phyloP scores from a whole-genome alignment of 2,113 vertebrate species.

The Bagarius yarrelli region DNA sequence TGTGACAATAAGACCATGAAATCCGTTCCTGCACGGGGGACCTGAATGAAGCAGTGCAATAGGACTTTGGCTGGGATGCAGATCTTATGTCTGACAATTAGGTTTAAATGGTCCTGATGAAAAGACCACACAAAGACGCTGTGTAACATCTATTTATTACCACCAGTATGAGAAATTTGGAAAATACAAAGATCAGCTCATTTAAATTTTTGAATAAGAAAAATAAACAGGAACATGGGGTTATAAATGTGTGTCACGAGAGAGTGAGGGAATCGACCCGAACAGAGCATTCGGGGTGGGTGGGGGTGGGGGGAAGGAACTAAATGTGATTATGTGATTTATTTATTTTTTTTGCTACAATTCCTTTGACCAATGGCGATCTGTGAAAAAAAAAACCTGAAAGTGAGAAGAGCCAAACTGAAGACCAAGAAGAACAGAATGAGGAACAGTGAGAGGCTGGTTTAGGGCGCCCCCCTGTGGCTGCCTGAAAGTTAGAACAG shows the following conservation, averaged over 20 bases:
- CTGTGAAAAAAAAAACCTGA: slow-evolving; percentile 29
- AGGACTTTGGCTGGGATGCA: slow-evolving; percentile 18
- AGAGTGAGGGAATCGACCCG: slow-evolving; percentile 61
- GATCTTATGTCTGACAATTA: background rate
- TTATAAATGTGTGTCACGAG: slow-evolving; percentile 70
- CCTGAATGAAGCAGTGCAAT: slow-evolving; percentile 60
- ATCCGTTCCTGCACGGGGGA: too few species aligned
- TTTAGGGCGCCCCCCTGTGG: slow-evolving; percentile 63
- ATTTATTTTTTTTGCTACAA: slow-evolving; percentile 53
- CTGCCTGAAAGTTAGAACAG: slow-evolving; percentile 56
- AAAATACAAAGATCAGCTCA: slow-evolving; percentile 82
- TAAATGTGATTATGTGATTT: slow-evolving; percentile 56
- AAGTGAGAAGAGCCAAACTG: slow-evolving; percentile 18
- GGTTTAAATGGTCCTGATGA: background rate
- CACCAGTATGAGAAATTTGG: slow-evolving; percentile 80
- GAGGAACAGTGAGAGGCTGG: slow-evolving; percentile 55
- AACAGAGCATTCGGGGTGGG: slow-evolving; percentile 24
- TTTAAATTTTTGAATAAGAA: slow-evolving; percentile 76
- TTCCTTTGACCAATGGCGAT: slow-evolving; percentile 54
- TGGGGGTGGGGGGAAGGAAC: slow-evolving; percentile 28
- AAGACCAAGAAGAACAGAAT: slow-evolving; percentile 23
- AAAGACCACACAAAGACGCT: slow-evolving; percentile 10
- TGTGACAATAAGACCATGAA: too few species aligned
- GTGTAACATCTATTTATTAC: slow-evolving; percentile 81
- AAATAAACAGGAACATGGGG: slow-evolving; percentile 74